A percentile compares a stretch with the other conserved stretches of the same genome.
phyloP scores from a whole-genome alignment of 2,797 vertebrate genomes.

The Hippocampus kuda region DNA sequence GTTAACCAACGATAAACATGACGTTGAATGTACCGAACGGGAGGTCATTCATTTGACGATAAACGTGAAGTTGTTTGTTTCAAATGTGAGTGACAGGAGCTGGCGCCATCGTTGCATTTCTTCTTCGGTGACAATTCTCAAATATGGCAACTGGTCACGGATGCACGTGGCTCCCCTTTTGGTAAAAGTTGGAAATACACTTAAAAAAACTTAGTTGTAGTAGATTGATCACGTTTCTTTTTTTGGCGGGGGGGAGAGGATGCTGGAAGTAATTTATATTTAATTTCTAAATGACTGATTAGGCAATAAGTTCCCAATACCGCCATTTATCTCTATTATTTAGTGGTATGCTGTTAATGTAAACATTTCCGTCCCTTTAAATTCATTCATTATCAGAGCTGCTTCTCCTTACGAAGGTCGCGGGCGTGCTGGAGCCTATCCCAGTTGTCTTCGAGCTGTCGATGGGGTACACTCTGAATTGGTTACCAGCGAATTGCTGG shows the following conservation, averaged over 20 bases:
- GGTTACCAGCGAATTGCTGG: no score
- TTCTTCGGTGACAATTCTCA: background rate
- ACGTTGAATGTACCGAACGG: background rate
- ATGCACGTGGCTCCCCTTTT: background rate
- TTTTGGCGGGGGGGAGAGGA: no score
- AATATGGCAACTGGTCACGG: background rate
- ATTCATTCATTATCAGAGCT: no score
- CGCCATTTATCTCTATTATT: background rate
- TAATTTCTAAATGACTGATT: background rate
- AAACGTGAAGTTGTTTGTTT: background rate
- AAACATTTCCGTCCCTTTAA: background rate
- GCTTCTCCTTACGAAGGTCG: no score
- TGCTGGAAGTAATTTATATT: background rate
- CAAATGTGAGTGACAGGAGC: background rate
- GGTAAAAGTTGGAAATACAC: background rate
- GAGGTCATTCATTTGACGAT: background rate
- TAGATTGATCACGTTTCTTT: no score
- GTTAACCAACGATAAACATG: background rate
- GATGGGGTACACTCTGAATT: no score
- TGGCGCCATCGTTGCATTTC: background rate
- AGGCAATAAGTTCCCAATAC: background rate
- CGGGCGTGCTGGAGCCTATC: no score
- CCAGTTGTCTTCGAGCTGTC: no score
- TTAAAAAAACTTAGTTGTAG: no score
- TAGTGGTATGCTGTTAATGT: background rate